Percentiles rank a stretch among this genome's conserved stretches.
phyloP scores from a whole-genome alignment of 2,888 invertebrate species.

The Megaustenia siamemsis region DNA sequence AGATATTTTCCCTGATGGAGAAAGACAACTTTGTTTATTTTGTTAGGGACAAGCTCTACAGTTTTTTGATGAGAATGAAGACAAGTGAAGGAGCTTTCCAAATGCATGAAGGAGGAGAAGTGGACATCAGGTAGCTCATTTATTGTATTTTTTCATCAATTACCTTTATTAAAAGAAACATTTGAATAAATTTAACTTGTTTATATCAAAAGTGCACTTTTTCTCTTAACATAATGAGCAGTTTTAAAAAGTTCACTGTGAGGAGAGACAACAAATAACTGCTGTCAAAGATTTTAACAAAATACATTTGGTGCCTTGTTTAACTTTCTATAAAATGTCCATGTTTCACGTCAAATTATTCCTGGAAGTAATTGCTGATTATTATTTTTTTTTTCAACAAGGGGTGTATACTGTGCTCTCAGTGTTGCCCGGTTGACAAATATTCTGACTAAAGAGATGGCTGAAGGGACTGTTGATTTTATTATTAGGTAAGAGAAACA shows the following conservation, averaged over 20 bases:
- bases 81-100: constrained; percentile 93
- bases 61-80: constrained; percentile 89
- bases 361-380: too few species aligned
- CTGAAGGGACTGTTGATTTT: constrained; percentile 94
- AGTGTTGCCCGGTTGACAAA: constrained; percentile 93
- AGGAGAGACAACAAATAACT: too few species aligned
- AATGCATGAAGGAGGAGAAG: constrained; percentile 94
- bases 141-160: neutral
- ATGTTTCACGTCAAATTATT: too few species aligned
- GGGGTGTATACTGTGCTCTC: constrained; percentile 98
- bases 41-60: constrained; percentile 84
- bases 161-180: too few species aligned
- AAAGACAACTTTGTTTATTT: neutral
- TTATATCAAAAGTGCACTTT: too few species aligned
- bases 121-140: constrained; percentile 85
- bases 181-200: too few species aligned
- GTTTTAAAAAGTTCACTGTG: too few species aligned
- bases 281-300: too few species aligned
- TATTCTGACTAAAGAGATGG: constrained; percentile 86
- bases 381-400: constrained; percentile 64
- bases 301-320: too few species aligned
- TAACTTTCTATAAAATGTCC: too few species aligned
- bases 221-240: too few species aligned
- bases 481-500: constrained; percentile 84
- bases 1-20: too few species aligned